Evolutionary conservation across 2,888 invertebrate species (phyloP), one percentile per base, ranked within the genome.

Genomic region (Drosophila recens): DNA sequence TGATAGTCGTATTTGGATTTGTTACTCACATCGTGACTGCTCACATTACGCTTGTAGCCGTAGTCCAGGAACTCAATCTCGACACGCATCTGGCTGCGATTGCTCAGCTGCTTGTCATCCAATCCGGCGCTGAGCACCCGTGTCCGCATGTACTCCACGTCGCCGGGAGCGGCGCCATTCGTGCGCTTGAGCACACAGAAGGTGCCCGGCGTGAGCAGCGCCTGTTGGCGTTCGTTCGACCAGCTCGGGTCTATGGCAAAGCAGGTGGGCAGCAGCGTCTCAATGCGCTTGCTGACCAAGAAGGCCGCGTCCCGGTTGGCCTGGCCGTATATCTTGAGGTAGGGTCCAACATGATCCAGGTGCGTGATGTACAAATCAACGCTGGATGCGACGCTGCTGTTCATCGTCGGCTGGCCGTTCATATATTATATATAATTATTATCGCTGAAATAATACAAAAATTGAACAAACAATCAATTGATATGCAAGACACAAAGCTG

Each of bases 311-410:
- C 90, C 45, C 79, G 81, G 77, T 92, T 92, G 3, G 87, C 74
- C 91, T 96, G 96, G 33, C 96, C 96, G 93, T 95, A 96, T 89
- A 97, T 93, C 93, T 95, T 95, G 68, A 97, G 92, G 89, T 95
- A 95, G 66, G 94, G 94, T 34, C 95, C 95, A 70, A 95, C 95
- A 56, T 94, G 94, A 87, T 96, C 96, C 73, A 96, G 94, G 92
- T 86, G 87, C 46, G 86, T 86, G 49, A 86, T 64, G 36, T 75
- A 80, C 30, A 86, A 62, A 49, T 89, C 78, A 20, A 72, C 56
- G 56, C 74, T 80, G 40, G 80, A 57, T 53, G 65, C 51, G 48
- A 67, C 58, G 36, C 79, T 58, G 51, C 17, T 56, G 30, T 58
- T 78, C 9, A 51, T 33, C 27, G 63, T 57, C 53, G 54, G 27